Evolutionary conservation across 2,888 invertebrate genomes (phyloP), one percentile per base, ranked within the genome.

Genomic region (Spialia ferax): DNA sequence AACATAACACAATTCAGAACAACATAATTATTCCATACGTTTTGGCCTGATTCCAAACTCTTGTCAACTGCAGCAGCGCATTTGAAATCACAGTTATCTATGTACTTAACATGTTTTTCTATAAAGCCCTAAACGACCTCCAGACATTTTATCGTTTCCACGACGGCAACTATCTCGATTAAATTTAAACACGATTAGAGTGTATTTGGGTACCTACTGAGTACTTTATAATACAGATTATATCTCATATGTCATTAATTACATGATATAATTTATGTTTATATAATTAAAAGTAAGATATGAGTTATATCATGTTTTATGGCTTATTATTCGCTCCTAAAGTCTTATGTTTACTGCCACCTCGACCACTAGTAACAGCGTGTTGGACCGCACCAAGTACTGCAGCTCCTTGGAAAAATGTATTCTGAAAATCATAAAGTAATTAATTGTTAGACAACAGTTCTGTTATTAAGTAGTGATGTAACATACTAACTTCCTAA

Each of bases 361-460:
- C 63, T 6, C 77, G 78, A 4, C 73, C 65, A 59, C 70, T 69
- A n/a, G 80, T 81, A 22, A 79, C 69, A 2, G 80, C 81, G 42
- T 81, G 79, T 48, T 81, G 80, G 0, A 85, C 77, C 2, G 82
- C 78, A 11, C 80, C 72, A 5, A 75, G 75, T 42, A 83, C 75
- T 1, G 83, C 83, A 3, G 80, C 84, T 4, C 83, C 83, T 71
- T 77, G 75, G 1, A 82, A 77, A 64, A 87, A 81, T 67, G 77
- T 82, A 29, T 76, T 77, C 86, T 86, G 77, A 55, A 73, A 73
- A 54, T 11, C n/a, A n/a, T n/a, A n/a, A n/a, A 0, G 11, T 45
- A 8, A 45, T 1, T 8, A 10, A 2, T 45, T n/a, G n/a, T 45
- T 18, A 45, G 18, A 45, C n/a, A 18, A 18, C 10, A 45, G n/a